A percentile compares a stretch with the other conserved stretches of the same genome.
These are phyloP conservation scores for Uropsilus gracilis DNA, from an alignment of 2,113 vertebrate species.

Conservation along the genomic window DNA sequence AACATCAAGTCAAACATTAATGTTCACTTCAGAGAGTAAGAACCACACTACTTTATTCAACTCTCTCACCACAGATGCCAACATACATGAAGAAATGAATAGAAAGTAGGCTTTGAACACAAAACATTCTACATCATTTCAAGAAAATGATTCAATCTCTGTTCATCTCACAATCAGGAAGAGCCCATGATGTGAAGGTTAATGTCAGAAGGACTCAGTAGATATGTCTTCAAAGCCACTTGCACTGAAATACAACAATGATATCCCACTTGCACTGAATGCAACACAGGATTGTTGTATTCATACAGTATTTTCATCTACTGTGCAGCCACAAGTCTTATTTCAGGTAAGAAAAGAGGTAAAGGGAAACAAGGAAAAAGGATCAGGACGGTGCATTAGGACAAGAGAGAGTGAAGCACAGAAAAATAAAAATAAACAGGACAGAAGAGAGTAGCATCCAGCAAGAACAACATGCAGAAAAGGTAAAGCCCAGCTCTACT, in stretches of 20 bases:
- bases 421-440: too few relatives aligned
- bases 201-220: not conserved
- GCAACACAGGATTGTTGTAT: not conserved
- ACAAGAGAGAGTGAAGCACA: not conserved
- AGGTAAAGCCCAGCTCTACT: not conserved
- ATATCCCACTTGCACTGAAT: not conserved
- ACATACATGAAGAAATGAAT: constrained; percentile 17
- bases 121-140: not conserved
- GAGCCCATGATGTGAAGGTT: not conserved
- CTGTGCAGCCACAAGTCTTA: too few relatives aligned
- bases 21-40: not conserved
- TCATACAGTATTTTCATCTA: too few relatives aligned
- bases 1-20: not conserved
- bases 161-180: not conserved
- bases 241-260: not conserved
- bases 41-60: not conserved
- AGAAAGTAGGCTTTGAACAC: not conserved
- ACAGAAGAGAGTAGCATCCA: not conserved
- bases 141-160: not conserved
- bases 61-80: not conserved
- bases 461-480: not conserved
- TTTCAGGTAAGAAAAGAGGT: not conserved
- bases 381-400: not conserved
- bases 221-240: not conserved
- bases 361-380: not conserved